phyloP scores from a whole-genome alignment of 2,797 vertebrate genomes.

The Girardinus metallicus region DNA sequence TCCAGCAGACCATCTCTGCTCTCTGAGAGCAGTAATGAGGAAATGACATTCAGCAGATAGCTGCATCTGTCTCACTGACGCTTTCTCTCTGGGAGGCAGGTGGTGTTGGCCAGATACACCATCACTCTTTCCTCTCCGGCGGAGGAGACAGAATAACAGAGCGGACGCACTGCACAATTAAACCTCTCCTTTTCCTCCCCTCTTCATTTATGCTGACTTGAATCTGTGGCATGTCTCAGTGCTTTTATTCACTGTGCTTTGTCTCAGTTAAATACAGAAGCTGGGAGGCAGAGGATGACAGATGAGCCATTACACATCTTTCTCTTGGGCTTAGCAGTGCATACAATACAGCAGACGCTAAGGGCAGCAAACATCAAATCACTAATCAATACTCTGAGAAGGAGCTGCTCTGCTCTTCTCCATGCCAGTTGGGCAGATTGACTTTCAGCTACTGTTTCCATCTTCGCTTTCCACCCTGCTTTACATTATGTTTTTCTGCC shows the following conservation, averaged over 20 bases:
- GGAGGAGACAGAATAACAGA: conserved; percentile 36
- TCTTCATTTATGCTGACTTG: conserved; percentile 40
- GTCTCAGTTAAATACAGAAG: conserved; percentile 19
- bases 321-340: conserved; percentile 32
- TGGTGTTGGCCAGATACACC: conserved; percentile 48
- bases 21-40: conserved; percentile 60
- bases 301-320: conserved; percentile 28
- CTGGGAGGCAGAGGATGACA: conserved; percentile 28
- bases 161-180: conserved; percentile 7
- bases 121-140: conserved; percentile 32
- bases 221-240: conserved; percentile 24
- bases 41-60: conserved; percentile 67
- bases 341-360: conserved; percentile 44
- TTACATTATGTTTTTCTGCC: neutral
- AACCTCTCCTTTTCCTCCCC: conserved; percentile 1
- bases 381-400: conserved; percentile 75
- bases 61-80: conserved; percentile 53
- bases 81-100: conserved; percentile 40
- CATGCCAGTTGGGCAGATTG: conserved; percentile 52
- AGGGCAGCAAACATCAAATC: conserved; percentile 59
- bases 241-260: conserved; percentile 25
- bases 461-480: conserved; percentile 27
- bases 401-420: conserved; percentile 49
- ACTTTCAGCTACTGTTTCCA: conserved; percentile 66
- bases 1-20: conserved; percentile 36